Percentiles rank a stretch among this genome's conserved stretches.
Conservation (phyloP, 2,113 vertebrate genomes). For the Microcebus ravelobensis region DNA sequence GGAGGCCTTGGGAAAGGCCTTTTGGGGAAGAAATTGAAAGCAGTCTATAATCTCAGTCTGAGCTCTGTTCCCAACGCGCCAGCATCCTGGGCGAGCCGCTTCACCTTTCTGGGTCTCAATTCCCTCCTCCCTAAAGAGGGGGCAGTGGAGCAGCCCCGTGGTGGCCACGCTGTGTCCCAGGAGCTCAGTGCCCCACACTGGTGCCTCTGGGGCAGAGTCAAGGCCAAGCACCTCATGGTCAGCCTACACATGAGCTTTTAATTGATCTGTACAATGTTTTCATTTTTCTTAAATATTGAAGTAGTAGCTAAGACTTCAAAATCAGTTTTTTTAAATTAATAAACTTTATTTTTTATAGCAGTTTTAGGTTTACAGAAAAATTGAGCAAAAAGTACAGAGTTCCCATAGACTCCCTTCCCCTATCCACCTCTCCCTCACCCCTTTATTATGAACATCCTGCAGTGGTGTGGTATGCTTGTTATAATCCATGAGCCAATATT, state of each 20-base stretch:
- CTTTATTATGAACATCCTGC: background rate
- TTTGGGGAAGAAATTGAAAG: background rate
- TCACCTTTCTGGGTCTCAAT: background rate
- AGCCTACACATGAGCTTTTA: background rate
- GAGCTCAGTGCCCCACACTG: background rate
- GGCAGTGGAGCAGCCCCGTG: background rate
- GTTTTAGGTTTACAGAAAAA: background rate
- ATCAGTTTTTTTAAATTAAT: background rate
- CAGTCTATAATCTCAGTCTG: background rate
- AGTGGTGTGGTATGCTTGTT: background rate
- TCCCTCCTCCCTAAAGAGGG: background rate
- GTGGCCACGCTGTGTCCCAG: background rate
- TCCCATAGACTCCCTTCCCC: background rate
- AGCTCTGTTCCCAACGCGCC: background rate
- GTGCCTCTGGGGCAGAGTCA: background rate
- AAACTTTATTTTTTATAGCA: background rate
- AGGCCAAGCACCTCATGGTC: background rate
- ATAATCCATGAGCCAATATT: background rate
- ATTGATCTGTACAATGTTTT: background rate
- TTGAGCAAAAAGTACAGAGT: background rate
- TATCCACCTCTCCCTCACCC: background rate
- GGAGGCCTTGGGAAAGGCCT: background rate
- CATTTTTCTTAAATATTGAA: conserved; percentile 23
- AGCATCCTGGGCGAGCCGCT: background rate
- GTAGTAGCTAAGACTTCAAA: conserved; percentile 40